Base-by-base conservation (phyloP, 2,113 vertebrate species). In the Brachypodius melanocephalos region DNA sequence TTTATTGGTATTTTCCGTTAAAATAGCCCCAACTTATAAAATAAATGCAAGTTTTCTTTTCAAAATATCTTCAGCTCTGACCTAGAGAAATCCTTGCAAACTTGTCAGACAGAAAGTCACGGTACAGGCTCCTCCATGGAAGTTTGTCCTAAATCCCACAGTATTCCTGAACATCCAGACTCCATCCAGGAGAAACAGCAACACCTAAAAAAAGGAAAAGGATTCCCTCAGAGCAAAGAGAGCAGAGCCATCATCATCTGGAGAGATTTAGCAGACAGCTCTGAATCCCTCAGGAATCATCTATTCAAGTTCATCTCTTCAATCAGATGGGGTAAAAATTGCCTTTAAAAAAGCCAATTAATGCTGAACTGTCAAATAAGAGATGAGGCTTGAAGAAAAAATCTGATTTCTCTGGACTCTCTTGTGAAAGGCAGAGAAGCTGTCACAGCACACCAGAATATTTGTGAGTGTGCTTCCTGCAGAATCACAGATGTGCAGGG, bases 211-310 rank as follows among this genome's bases (percentile, higher is more conserved):
- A 21, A 46, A 42, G 62, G 9, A 63, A 69, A 76, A 77, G 2
- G 9, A 91, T 82, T 85, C 34, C 52, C 81, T 87, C 1, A 0
- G 59, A 94, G 80, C 42, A 18, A 69, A 83, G 43, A 63, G 22
- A 90, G 89, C 38, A 66, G 46, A 90, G 65, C 46, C 76, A 55
- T 89, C 42, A 62, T 42, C 68, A 84, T 74, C 80, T 8, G 12
- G 87, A 79, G 89, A 96, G 87, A 94, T 93, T 94, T 87, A 95
- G 89, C 61, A 95, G 87, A 87, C 81, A 78, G 91, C 55, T 74
- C 59, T 10, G 58, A 84, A 54, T 77, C 87, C 93, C 89, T 81
- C 36, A n/a, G 46, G 77, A 65, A 89, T 67, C 61, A 14, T 40
- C 46, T 20, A 92, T 74, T 71, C 76, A 83, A 92, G 62, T 82